Evolutionary conservation across 1,140 invertebrate genomes (phyloP), one percentile per base, ranked within the genome.

Genomic region (Drosophila asahinai): DNA sequence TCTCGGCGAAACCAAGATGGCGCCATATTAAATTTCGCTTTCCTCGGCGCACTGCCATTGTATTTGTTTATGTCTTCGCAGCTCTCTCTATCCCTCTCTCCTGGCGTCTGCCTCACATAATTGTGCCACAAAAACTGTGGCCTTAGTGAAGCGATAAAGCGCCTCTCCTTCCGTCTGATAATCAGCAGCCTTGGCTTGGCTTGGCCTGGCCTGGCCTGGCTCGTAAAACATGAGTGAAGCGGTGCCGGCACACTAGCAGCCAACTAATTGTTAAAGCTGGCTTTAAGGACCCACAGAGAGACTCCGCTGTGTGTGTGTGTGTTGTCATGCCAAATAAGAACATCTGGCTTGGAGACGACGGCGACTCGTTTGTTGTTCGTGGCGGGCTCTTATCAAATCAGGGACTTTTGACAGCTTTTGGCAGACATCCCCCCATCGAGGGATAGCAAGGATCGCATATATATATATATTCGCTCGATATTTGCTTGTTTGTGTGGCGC

Each of bases 11-110:
- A 58, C 52, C 73, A 81, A 71, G 76, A 76, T 83, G 81, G 77
- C 81, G 81, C 81, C 81, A 83, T 84, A 84, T 83, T 84, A 80
- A 83, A 83, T 83, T 83, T 83, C 72, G 58, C 75, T 82, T 81
- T 72, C 47, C 43, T 11, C 42, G 25, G 40, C 64, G 43, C 27
- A 12, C 66, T 66, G 49, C 49, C 51, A 38, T 60, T 62, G 62
- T 73, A 78, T 83, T 82, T 82, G 73, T 76, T 81, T 81, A 81
- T 81, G 72, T 82, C 58, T 59, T 66, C 36, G 64, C 48, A 19
- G 38, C 68, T 33, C 25, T 38, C 47, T 19, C 19, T 19, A 19
- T 19, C 19, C 19, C 36, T 9, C 2, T 12, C 36, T 2, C 36
- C 4, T 11, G 33, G 11, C 40, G 65, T 38, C 71, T 62, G 51